Base-by-base conservation (phyloP, 2,888 invertebrate species). In the Cistogaster globosa region DNA sequence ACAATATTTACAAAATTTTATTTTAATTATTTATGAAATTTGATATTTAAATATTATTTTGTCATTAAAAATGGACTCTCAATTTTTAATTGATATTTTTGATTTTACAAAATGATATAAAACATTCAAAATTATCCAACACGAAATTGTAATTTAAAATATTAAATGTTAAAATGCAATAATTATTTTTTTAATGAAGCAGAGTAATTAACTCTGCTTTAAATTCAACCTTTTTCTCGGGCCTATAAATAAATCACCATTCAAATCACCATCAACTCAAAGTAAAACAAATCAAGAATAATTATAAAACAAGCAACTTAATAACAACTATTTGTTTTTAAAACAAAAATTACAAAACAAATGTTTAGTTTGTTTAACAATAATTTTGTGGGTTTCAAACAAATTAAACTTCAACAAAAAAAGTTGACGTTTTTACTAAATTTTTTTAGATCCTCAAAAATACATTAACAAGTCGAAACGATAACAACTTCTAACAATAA, bases 391-490 rank as follows among this genome's bases (percentile, higher is more conserved):
- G 16, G 3, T 2, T 45, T 42, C 1, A 42, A 42, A 42, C 42
- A 14, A 42, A 14, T 42, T 42, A 42, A 42, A 42, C 32, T 42
- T 12, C 12, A 38, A 1, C 38, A 38, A 38, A 38, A 38, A 38
- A 9, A 42, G 9, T 42, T 75, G 32, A 5, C 32, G 32, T 32
- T 71, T 65, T 67, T 74, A 11, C 20, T 62, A 14, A 5, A n/a
- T n/a, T 57, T 58, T 22, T 53, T 9, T 51, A 69, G 63, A 55
- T 62, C 36, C 8, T 72, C 42, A 67, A 67, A 77, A 67, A 12
- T 48, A 58, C 9, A 72, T 48, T 48, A 68, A 62, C 55, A 62
- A 38, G 62, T 63, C 51, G 65, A 69, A 63, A 51, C 79, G 38
- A 80, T 60, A 80, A 55, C 53, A 55, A 51, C 36, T 58, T 42